A percentile compares a stretch with the other conserved stretches of the same genome.
These are phyloP conservation scores for Hyles vespertilio DNA, from an alignment of 1,140 invertebrate genomes.

Conservation along the genomic window DNA sequence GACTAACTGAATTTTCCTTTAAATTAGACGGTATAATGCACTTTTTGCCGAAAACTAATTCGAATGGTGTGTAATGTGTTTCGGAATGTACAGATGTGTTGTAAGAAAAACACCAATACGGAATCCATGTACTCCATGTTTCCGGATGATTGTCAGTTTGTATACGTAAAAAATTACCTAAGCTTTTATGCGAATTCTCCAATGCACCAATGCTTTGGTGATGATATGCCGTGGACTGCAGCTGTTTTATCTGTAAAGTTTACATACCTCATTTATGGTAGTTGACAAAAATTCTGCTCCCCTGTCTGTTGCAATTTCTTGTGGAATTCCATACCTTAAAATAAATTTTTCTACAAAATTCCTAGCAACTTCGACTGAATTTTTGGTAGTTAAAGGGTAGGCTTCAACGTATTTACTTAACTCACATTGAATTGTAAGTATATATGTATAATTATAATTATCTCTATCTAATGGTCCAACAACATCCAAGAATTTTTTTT, in stretches of 20 bases:
- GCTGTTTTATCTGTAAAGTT: constrained; percentile 13
- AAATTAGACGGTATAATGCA: constrained; percentile 3
- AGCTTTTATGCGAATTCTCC: constrained; percentile 22
- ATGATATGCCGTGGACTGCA: constrained; percentile 19
- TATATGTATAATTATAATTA: constrained; percentile 21
- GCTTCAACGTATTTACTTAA: constrained; percentile 24
- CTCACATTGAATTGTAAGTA: constrained; percentile 12
- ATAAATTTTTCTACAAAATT: constrained; percentile 30
- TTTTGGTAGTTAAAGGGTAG: constrained; percentile 23
- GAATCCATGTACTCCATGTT: constrained; percentile 1
- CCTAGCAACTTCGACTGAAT: constrained; percentile 15
- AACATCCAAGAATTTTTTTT: constrained; percentile 19
- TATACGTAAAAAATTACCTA: constrained; percentile 8
- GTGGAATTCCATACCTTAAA: constrained; percentile 16
- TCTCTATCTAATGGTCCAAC: constrained; percentile 23
- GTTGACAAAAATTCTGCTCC: constrained; percentile 20
- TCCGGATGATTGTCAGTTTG: too few species aligned
- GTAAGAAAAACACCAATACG: constrained; percentile 19
- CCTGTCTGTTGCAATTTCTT: constrained; percentile 10
- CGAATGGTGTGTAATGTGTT: constrained; percentile 1
- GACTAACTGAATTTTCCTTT: constrained; percentile 8
- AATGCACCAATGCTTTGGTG: constrained; percentile 21
- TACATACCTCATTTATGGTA: constrained; percentile 20
- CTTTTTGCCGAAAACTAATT: constrained; percentile 11
- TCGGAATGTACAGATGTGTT: neutral